These are phyloP conservation scores for Ceyx margarethae DNA, from an alignment of 2,113 vertebrate genomes.

Conservation along the genomic window DNA sequence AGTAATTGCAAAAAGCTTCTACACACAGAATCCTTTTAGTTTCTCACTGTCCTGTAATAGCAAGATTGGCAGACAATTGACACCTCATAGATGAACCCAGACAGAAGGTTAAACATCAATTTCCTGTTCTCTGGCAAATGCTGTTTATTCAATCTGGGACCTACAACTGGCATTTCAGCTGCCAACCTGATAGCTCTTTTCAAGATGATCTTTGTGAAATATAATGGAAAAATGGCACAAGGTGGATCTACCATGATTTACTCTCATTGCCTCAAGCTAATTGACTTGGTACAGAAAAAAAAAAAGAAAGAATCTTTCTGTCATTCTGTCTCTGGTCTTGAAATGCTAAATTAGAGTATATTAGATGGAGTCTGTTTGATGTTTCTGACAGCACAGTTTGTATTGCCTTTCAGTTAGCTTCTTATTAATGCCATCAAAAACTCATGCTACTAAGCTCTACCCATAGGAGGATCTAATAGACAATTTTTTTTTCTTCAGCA, in stretches of 20 bases:
- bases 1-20: not conserved
- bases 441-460: not conserved
- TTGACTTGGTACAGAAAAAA: not conserved
- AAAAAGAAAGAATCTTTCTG: not conserved
- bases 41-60: not conserved
- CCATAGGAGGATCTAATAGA: not conserved
- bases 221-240: not conserved
- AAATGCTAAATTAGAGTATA: not conserved
- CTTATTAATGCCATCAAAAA: not conserved
- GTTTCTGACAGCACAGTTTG: not conserved
- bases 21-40: not conserved
- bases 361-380: not conserved
- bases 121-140: not conserved
- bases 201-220: not conserved
- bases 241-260: not conserved
- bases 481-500: not conserved
- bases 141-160: conserved; percentile 9
- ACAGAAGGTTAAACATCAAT: conserved; percentile 23
- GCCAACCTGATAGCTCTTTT: not conserved
- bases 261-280: not conserved
- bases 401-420: not conserved
- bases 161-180: not conserved
- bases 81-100: not conserved
- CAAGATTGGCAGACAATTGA: not conserved
- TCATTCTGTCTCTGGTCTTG: not conserved